Base-by-base conservation (phyloP, 2,113 vertebrate species). In the Lamprologus ornatipinnis region DNA sequence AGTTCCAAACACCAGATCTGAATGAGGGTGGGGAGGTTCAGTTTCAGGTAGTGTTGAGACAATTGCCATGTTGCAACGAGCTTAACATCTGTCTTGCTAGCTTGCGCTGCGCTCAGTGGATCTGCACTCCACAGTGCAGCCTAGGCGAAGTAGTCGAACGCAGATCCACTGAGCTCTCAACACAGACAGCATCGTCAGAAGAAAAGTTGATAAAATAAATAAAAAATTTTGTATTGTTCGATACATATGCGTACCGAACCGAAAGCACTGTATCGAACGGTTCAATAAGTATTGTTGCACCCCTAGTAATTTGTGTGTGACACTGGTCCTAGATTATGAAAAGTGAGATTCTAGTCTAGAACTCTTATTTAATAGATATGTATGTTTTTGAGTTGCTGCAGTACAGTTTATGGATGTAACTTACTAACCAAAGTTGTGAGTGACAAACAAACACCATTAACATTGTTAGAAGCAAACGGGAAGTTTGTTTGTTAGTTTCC, bases 11-110 rank as follows among this genome's bases (percentile, higher is more conserved):
- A 0, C 51, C 51, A 53, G 3, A 10, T 53, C 9, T 53, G 9
- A 53, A 53, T 21, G 51, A 21, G 9, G 19, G 9, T 10, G 19
- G 5, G 51, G 51, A 21, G 51, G 19, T 53, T 53, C 9, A 11
- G 0, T 21, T n/a, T 51, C 5, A 0, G 15, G 4, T 49, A 17
- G 45, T 0, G 2, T 49, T 49, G 15, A 49, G 2, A 0, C 1
- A 49, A 0, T 49, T 53, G 51, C 51, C 51, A 53, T 21, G 19
- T 53, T 21, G 19, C 51, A 53, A 21, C 1, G 3, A 21, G 5
- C 51, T 53, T 53, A 53, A 0, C n/a, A 0, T 53, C n/a, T 53
- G 5, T 53, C 51, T 21, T 2, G 9, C 51, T 53, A 21, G 40
- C 37, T 40, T 40, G 37, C 1, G 2, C 37, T 40, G 37, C 5